Percentiles rank a stretch among this genome's conserved stretches.
Evolutionary conservation across 2,888 invertebrate species (phyloP).

Genomic region (Dendrolimus houi): DNA sequence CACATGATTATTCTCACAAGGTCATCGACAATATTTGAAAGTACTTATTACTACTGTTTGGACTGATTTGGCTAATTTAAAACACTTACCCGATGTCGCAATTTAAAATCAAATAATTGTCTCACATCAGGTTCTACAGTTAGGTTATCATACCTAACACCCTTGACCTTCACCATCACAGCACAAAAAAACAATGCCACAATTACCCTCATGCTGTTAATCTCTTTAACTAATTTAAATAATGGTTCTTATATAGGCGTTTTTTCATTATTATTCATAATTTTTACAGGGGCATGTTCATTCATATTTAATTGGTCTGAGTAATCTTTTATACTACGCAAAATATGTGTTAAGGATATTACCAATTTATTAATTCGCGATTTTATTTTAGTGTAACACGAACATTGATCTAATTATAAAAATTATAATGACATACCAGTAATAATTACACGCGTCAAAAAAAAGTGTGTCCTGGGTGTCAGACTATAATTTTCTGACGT

Average conservation of each 20-base stretch:
- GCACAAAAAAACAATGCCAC: not conserved
- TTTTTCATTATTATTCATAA: not conserved
- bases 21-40: too few relatives aligned
- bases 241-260: not conserved
- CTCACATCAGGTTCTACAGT: conserved; percentile 8
- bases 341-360: not conserved
- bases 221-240: not conserved
- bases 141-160: not conserved
- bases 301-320: not conserved
- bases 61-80: not conserved
- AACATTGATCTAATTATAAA: too few relatives aligned
- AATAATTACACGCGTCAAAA: too few relatives aligned
- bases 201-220: not conserved
- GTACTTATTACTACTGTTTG: too few relatives aligned
- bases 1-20: too few relatives aligned
- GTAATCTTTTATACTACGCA: not conserved
- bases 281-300: not conserved
- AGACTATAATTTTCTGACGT: too few relatives aligned
- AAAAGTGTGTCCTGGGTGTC: too few relatives aligned
- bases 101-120: conserved; percentile 14
- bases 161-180: not conserved
- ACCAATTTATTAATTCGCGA: not conserved
- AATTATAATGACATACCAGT: too few relatives aligned
- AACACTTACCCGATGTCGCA: conserved; percentile 11
- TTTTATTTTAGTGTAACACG: too few relatives aligned